A percentile compares a stretch with the other conserved stretches of the same genome.
Evolutionary conservation across 2,888 invertebrate species (phyloP).

Genomic region (Cephus pulcher): DNA sequence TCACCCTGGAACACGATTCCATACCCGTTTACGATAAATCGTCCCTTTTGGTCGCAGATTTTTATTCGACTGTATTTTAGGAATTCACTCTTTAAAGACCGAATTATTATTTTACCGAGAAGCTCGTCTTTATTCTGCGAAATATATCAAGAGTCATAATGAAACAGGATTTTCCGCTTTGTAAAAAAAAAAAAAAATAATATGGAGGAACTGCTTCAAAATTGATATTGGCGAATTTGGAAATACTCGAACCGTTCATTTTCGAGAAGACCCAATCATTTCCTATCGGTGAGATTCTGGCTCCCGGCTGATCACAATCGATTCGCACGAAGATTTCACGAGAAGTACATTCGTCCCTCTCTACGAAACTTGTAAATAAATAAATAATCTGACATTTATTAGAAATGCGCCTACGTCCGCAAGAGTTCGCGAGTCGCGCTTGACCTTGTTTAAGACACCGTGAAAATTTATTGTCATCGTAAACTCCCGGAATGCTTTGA

Average conservation of each 20-base stretch:
- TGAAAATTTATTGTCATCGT: conserved; percentile 23
- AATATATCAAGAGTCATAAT: neutral
- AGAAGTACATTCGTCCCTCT: conserved; percentile 31
- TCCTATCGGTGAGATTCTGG: neutral
- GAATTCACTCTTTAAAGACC: neutral
- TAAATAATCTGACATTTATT: conserved; percentile 38
- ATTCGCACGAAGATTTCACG: neutral
- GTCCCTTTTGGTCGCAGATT: neutral
- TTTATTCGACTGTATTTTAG: neutral
- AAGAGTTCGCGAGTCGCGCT: conserved; percentile 28
- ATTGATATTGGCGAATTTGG: neutral
- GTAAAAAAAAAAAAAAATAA: neutral
- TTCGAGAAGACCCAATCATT: neutral
- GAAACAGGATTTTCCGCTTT: neutral
- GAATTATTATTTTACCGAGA: neutral
- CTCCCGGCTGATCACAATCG: neutral
- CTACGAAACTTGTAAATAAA: conserved; percentile 34
- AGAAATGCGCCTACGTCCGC: conserved; percentile 47
- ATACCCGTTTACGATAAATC: neutral
- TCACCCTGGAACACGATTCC: conserved; percentile 37
- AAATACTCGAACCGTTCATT: neutral
- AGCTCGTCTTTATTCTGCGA: neutral
- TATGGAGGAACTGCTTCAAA: too few relatives aligned
- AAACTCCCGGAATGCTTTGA: conserved; percentile 25
- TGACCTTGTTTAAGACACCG: conserved; percentile 24